Evolutionary conservation across 2,888 invertebrate genomes (phyloP), one percentile per base, ranked within the genome.

Genomic region (Sericinus montela): DNA sequence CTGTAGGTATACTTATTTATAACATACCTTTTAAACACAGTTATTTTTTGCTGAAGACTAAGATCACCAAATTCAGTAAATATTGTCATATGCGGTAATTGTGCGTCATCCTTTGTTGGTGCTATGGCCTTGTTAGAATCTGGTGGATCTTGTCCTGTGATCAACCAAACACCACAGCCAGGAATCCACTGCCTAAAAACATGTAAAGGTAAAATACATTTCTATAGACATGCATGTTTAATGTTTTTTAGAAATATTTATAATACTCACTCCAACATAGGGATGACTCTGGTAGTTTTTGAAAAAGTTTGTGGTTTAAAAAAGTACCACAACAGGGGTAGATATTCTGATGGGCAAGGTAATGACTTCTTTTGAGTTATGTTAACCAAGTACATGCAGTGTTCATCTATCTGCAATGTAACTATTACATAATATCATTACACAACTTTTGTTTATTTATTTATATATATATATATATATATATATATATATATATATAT

Each of bases 31-130:
- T 89, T 90, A 64, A 93, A 95, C 1, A 95, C 70, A 8, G 91
- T 87, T 10, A 94, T 64, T 63, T 94, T 89, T 71, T 95, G 91
- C 38, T 72, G 64, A 0, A 94, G 91, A 38, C 71, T 90, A 6
- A 95, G 79, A 61, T 94, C 93, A 0, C 92, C 92, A 68, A 94
- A 95, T 70, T 91, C 88, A 0, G 94, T 94, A 65, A 91, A 94
- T 58, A 95, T 93, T 48, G 91, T 92, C 59, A 93, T 91, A 55
- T 93, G 90, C 5, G 91, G 89, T 56, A 89, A 65, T 19, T 67
- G 45, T 0, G 75, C 79, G 57, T 89, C 85, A 34, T 69, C 64
- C 19, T 61, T 51, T 0, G 64, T 67, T 0, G 87, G 88, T 1
- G 74, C 65, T 38, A 82, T 53, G 28, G 53, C 40, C 51, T 60